Conservation (phyloP, 2,888 invertebrate species). For the Embidobia sp. region DNA sequence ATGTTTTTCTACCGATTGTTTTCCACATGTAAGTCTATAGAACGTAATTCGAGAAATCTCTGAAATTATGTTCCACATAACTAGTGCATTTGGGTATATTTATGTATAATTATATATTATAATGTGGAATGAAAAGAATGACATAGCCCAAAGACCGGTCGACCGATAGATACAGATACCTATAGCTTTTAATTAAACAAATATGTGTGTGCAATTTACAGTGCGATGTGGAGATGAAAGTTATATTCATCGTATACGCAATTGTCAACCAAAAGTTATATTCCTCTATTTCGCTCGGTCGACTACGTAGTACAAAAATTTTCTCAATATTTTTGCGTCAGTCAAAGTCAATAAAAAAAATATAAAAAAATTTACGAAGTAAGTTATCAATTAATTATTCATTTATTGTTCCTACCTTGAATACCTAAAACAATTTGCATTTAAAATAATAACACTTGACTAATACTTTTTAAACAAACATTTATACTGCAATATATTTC, state of each 20-base stretch:
- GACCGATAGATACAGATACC: slow-evolving; percentile 59
- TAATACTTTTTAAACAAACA: no score
- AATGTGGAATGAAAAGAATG: slow-evolving; percentile 48
- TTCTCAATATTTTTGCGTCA: slow-evolving; percentile 64
- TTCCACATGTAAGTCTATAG: slow-evolving; percentile 42
- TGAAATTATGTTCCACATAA: slow-evolving; percentile 55
- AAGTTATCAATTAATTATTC: slow-evolving; percentile 1
- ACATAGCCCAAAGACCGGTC: slow-evolving; percentile 54
- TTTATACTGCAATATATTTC: no score
- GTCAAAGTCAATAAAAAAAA: slow-evolving; percentile 62
- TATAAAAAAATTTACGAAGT: no score
- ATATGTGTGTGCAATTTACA: slow-evolving; percentile 49
- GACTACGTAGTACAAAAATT: slow-evolving; percentile 64
- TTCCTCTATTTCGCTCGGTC: slow-evolving; percentile 65
- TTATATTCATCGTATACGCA: slow-evolving; percentile 35
- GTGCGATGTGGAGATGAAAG: slow-evolving; percentile 12
- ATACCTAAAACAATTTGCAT: no score
- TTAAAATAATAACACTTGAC: no score
- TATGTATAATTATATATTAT: slow-evolving; percentile 50
- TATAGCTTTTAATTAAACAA: slow-evolving; percentile 59
- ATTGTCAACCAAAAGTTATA: slow-evolving; percentile 50
- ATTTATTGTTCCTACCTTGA: background rate
- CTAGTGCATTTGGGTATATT: slow-evolving; percentile 53
- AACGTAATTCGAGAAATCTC: slow-evolving; percentile 32
- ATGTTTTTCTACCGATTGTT: slow-evolving; percentile 59